Percentiles rank a stretch among this genome's conserved stretches.
phyloP scores from a whole-genome alignment of 2,797 vertebrate genomes.

The Cheirogaleus major region DNA sequence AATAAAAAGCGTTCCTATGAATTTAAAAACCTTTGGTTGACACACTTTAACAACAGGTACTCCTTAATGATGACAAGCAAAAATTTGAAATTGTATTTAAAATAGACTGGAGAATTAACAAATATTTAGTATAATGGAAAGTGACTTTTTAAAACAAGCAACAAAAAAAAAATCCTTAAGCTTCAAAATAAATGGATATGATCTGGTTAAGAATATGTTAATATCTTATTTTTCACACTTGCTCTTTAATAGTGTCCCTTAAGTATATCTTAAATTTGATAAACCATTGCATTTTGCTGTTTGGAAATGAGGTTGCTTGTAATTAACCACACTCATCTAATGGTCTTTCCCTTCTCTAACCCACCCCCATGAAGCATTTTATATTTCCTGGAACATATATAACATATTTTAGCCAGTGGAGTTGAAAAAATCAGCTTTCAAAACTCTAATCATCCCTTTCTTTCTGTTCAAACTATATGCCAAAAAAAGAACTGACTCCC shows the following conservation, averaged over 20 bases:
- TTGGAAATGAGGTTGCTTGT: not conserved
- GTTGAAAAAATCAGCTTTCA: not conserved
- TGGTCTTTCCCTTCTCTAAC: not conserved
- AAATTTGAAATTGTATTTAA: constrained; percentile 16
- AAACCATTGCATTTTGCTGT: not conserved
- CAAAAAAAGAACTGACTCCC: not conserved
- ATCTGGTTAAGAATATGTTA: constrained; percentile 17
- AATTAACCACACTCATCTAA: not conserved
- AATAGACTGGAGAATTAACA: not conserved
- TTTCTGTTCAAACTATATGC: constrained; percentile 18
- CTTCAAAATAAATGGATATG: constrained; percentile 19
- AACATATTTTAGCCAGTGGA: not conserved
- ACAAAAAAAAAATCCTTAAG: not conserved
- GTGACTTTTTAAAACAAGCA: not conserved
- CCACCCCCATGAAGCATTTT: constrained; percentile 10
- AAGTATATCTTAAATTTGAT: not conserved
- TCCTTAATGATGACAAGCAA: not conserved
- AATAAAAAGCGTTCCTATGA: not conserved
- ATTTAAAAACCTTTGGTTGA: not conserved
- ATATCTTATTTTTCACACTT: constrained; percentile 13
- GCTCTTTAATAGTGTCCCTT: not conserved
- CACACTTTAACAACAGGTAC: not conserved
- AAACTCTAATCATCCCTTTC: not conserved
- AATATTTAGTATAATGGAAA: not conserved
- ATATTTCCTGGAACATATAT: not conserved